phyloP scores from a whole-genome alignment of 2,888 invertebrate species.

The Mesoligia furuncula region DNA sequence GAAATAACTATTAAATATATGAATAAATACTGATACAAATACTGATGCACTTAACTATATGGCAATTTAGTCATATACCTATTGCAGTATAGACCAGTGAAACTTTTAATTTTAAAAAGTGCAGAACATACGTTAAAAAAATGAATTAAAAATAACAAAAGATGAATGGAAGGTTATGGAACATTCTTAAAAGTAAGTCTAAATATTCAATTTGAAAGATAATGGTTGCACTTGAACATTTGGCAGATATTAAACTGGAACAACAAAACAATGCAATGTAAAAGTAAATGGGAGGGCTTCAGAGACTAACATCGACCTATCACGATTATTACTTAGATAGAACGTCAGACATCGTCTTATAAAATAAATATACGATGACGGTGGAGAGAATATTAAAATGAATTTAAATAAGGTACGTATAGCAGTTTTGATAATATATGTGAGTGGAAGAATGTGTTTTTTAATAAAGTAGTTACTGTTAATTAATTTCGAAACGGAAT shows the following conservation, averaged over 20 bases:
- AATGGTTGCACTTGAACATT: neutral
- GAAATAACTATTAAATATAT: neutral
- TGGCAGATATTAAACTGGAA: neutral
- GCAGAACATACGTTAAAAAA: neutral
- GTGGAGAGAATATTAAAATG: neutral
- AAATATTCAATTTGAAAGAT: neutral
- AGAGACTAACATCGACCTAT: constrained; percentile 48
- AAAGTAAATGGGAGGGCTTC: constrained; percentile 29
- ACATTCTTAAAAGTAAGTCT: neutral
- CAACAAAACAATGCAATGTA: constrained; percentile 23
- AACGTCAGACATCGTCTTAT: constrained; percentile 10
- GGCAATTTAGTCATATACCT: neutral
- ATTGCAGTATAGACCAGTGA: neutral
- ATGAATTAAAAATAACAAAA: neutral
- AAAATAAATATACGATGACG: constrained; percentile 3
- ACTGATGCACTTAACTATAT: neutral
- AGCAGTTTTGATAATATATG: neutral
- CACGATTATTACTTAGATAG: constrained; percentile 49
- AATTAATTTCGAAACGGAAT: neutral
- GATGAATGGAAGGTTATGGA: neutral
- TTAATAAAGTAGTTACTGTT: neutral
- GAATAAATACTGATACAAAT: neutral
- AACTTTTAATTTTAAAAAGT: neutral
- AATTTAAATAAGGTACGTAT: neutral
- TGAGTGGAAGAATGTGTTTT: neutral